Conservation (phyloP, 2,113 vertebrate genomes). For the Acrocephalus arundinaceus region DNA sequence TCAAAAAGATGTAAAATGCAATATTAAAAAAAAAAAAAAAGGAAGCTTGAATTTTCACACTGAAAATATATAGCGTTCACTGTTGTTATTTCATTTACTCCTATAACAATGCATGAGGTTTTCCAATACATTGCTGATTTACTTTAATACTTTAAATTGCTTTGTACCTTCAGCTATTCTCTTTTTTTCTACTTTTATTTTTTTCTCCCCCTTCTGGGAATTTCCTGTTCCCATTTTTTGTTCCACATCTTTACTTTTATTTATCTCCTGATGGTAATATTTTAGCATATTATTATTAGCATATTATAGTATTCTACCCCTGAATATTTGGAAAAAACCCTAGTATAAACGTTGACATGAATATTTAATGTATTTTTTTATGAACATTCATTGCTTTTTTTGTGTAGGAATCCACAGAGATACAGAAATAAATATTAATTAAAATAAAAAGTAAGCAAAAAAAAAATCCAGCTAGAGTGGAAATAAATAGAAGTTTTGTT, state of each 20-base stretch:
- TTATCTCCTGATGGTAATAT: not conserved
- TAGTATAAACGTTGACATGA: not conserved
- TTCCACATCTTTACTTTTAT: not conserved
- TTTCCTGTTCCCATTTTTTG: not conserved
- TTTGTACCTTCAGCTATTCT: not conserved
- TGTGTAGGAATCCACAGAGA: not conserved
- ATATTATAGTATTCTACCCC: not conserved
- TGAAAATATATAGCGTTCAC: not conserved
- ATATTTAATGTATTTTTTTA: not conserved
- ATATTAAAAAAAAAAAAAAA: not conserved
- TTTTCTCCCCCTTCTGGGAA: not conserved
- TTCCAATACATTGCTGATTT: not conserved
- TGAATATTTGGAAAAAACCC: not conserved
- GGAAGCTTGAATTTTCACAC: not conserved
- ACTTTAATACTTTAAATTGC: not conserved
- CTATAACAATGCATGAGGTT: not conserved
- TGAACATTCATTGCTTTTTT: not conserved
- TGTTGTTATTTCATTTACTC: not conserved
- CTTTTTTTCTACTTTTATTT: not conserved
- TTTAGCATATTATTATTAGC: not conserved
- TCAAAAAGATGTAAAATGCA: not conserved
- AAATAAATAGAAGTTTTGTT: not conserved
- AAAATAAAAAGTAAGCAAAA: not conserved
- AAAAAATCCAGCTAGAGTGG: not conserved
- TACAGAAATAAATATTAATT: not conserved